Conservation (phyloP, 2,797 vertebrate species). For the Iguana delicatissima region DNA sequence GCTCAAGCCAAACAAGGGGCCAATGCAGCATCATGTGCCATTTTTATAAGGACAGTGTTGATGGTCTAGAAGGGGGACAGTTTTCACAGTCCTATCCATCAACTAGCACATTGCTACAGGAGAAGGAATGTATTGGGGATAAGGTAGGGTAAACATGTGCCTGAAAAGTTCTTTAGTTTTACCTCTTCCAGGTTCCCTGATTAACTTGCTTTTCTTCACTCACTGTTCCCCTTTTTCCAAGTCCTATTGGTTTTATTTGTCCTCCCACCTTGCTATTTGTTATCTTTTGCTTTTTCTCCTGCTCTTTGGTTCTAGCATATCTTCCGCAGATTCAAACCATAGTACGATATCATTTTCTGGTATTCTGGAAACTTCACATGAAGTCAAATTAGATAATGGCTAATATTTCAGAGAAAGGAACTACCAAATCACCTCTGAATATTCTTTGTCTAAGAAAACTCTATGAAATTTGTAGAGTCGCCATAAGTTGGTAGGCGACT, state of each 20-base stretch:
- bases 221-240: background rate
- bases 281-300: background rate
- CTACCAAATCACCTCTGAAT: too few species aligned
- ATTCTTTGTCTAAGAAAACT: too few species aligned
- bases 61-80: background rate
- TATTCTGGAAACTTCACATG: background rate
- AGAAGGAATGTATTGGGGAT: background rate
- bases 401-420: background rate
- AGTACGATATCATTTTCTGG: background rate
- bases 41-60: background rate
- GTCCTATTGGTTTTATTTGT: background rate
- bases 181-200: background rate
- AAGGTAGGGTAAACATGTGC: background rate
- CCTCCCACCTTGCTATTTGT: background rate
- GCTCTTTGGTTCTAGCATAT: background rate
- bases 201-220: background rate
- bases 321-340: background rate
- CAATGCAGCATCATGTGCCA: background rate
- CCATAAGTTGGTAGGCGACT: too few species aligned
- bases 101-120: too few species aligned
- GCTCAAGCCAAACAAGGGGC: background rate
- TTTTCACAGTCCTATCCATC: background rate
- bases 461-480: too few species aligned
- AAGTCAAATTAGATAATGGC: background rate
- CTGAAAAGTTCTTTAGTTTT: background rate